Percentiles rank a stretch among this genome's conserved stretches.
These are phyloP conservation scores for Urocolius indicus DNA, from an alignment of 2,113 vertebrate species.

Conservation along the genomic window DNA sequence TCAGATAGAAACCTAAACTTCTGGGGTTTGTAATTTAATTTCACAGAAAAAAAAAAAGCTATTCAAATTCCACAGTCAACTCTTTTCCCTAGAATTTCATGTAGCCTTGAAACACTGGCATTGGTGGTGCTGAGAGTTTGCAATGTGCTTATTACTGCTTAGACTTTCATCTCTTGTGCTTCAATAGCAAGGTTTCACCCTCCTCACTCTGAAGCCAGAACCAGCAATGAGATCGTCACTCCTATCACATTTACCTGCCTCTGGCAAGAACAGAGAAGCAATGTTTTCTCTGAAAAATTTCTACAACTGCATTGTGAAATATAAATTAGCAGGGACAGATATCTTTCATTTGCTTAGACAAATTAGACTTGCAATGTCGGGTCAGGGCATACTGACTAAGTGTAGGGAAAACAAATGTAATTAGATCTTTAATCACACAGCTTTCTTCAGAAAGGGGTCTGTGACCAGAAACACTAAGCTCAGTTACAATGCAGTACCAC, in stretches of 20 bases:
- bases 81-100: not conserved
- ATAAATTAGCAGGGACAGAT: not conserved
- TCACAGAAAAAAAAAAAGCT: not conserved
- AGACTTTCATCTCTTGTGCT: not conserved
- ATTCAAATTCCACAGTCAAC: not conserved
- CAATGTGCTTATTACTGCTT: not conserved
- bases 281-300: not conserved
- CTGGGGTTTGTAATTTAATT: not conserved
- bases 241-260: not conserved
- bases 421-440: constrained; percentile 28
- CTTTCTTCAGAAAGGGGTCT: not conserved
- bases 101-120: not conserved
- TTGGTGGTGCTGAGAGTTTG: not conserved
- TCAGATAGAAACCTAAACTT: not conserved
- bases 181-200: not conserved
- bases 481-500: not conserved
- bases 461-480: not conserved
- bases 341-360: constrained; percentile 36
- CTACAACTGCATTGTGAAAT: not conserved
- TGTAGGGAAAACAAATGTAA: not conserved
- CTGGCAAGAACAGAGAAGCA: not conserved
- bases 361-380: not conserved
- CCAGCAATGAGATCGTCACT: not conserved
- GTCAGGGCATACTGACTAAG: not conserved
- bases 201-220: not conserved